Percentiles rank a stretch among this genome's conserved stretches.
phyloP scores from a whole-genome alignment of 2,888 invertebrate genomes.

The Oscheius sp. region DNA sequence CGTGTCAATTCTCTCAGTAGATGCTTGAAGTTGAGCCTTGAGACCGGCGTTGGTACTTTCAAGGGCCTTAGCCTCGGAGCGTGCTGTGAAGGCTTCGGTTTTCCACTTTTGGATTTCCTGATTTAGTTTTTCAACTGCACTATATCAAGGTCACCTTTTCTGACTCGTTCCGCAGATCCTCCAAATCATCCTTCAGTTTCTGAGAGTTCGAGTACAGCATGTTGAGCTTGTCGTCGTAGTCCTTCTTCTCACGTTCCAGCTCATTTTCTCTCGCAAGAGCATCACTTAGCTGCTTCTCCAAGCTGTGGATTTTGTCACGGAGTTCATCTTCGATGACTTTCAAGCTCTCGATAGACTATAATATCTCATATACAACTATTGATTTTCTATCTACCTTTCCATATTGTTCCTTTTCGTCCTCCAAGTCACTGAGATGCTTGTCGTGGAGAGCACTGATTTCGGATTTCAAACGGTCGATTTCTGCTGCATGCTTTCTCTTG shows the following conservation, averaged over 20 bases:
- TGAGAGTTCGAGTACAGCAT: constrained; percentile 61
- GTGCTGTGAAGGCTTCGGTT: constrained; percentile 67
- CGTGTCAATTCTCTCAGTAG: constrained; percentile 65
- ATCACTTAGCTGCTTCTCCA: constrained; percentile 69
- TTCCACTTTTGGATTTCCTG: constrained; percentile 73
- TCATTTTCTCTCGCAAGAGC: constrained; percentile 68
- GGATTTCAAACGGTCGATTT: constrained; percentile 68
- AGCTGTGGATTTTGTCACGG: constrained; percentile 62
- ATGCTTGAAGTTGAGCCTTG: constrained; percentile 68
- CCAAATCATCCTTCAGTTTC: constrained; percentile 70
- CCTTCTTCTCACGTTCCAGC: constrained; percentile 68
- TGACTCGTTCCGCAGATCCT: constrained; percentile 63
- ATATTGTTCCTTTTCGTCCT: constrained; percentile 70
- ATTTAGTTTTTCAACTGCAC: background rate
- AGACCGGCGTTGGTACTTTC: constrained; percentile 67
- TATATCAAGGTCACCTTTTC: constrained; percentile 56
- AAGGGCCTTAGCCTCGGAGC: constrained; percentile 69
- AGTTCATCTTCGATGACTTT: constrained; percentile 67
- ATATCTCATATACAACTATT: background rate
- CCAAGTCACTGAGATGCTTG: constrained; percentile 69
- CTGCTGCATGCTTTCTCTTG: constrained; percentile 67
- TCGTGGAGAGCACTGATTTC: constrained; percentile 68
- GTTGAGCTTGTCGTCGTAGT: constrained; percentile 72
- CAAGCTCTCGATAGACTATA: constrained; percentile 55
- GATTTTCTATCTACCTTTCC: constrained; percentile 48